Conservation (phyloP, 1,140 invertebrate species). For the Prorops nasuta region DNA sequence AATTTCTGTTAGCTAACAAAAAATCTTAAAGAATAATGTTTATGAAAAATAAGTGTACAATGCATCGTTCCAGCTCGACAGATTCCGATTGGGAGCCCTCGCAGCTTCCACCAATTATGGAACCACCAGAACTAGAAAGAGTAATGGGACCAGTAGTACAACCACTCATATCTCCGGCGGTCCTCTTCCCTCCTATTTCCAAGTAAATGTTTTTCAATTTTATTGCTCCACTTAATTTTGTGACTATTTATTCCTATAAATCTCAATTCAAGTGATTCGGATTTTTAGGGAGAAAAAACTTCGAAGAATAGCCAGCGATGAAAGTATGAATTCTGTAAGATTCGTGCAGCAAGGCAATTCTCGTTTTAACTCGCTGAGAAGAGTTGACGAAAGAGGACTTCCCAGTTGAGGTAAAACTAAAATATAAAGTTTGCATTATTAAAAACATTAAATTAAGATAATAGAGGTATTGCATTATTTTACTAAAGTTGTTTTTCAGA, state of each 20-base stretch:
- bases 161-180: constrained; percentile 38
- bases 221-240: neutral
- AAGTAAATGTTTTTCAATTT: constrained; percentile 14
- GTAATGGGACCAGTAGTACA: constrained; percentile 42
- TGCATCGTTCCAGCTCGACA: constrained; percentile 33
- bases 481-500: neutral
- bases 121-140: constrained; percentile 35
- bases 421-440: neutral
- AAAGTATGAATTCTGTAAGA: constrained; percentile 18
- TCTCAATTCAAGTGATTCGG: constrained; percentile 1
- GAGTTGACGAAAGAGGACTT: constrained; percentile 5
- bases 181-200: constrained; percentile 43
- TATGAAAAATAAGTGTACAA: too few relatives aligned
- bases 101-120: constrained; percentile 42
- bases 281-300: constrained; percentile 21
- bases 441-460: neutral
- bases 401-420: constrained; percentile 1
- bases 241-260: neutral
- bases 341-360: constrained; percentile 1
- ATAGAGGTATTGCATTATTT: neutral
- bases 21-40: too few relatives aligned
- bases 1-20: too few relatives aligned
- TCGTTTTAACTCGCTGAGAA: neutral
- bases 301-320: constrained; percentile 23
- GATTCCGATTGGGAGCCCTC: constrained; percentile 45